These are phyloP conservation scores for Clitarchus hookeri DNA, from an alignment of 2,888 invertebrate genomes.

Conservation along the genomic window DNA sequence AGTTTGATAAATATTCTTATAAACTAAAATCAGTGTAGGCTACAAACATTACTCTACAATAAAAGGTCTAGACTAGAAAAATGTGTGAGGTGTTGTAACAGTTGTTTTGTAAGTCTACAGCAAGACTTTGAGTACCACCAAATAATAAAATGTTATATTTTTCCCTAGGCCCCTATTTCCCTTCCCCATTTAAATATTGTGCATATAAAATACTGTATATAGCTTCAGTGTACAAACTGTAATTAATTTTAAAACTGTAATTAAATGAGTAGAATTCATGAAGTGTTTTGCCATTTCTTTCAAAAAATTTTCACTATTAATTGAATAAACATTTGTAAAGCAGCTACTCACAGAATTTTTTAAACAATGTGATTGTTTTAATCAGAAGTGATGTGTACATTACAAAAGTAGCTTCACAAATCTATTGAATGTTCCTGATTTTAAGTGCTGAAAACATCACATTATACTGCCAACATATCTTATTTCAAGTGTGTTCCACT, in stretches of 20 bases:
- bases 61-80: background rate
- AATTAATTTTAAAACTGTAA: slow-evolving; percentile 10
- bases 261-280: background rate
- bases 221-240: slow-evolving; percentile 36
- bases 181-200: slow-evolving; percentile 28
- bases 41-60: background rate
- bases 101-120: background rate
- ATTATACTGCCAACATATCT: background rate
- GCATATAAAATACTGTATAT: slow-evolving; percentile 32
- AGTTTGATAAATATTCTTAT: slow-evolving; percentile 14
- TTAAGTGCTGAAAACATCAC: background rate
- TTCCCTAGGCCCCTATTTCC: slow-evolving; percentile 15
- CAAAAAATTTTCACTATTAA: background rate
- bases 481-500: background rate
- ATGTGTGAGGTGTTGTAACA: background rate
- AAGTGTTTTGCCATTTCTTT: background rate
- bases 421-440: background rate
- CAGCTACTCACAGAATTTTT: background rate
- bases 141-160: slow-evolving; percentile 16
- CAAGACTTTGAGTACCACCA: background rate
- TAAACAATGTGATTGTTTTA: background rate
- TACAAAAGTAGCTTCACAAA: background rate
- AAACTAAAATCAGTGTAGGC: background rate
- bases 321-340: background rate
- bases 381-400: background rate